Evolutionary conservation across 2,797 vertebrate genomes (phyloP).

Genomic region (Anguilla pacifica): DNA sequence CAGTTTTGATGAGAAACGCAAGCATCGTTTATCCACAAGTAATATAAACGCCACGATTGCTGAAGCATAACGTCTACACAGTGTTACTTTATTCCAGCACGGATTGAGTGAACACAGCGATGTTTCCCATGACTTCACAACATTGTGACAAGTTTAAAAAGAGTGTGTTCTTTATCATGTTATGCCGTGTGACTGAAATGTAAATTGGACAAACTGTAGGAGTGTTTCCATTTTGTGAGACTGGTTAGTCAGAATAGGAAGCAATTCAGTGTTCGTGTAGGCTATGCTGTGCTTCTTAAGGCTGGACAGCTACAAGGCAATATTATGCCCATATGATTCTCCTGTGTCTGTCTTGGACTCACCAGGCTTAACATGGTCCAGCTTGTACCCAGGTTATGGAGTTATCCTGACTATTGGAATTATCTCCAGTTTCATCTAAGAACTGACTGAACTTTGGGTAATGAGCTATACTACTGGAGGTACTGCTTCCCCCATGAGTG

Average conservation of each 20-base stretch:
- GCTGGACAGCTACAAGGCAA: background rate
- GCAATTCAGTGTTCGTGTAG: background rate
- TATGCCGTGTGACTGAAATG: background rate
- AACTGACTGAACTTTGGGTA: background rate
- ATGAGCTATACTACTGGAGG: background rate
- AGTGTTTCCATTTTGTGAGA: background rate
- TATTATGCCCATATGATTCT: background rate
- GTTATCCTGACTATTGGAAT: background rate
- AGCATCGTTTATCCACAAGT: background rate
- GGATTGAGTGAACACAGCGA: background rate
- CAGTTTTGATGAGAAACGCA: background rate
- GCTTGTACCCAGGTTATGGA: background rate
- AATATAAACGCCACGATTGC: background rate
- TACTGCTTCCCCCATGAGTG: background rate
- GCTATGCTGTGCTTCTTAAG: background rate
- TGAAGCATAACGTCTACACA: background rate
- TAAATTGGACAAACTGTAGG: background rate
- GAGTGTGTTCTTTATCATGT: background rate
- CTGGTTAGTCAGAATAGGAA: background rate
- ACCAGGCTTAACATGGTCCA: background rate
- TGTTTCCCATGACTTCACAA: background rate
- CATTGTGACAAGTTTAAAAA: background rate
- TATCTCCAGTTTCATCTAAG: background rate
- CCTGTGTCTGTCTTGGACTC: background rate
- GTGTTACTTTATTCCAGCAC: background rate